Conservation (phyloP, 2,113 vertebrate species). For the Spheniscus mendiculus region DNA sequence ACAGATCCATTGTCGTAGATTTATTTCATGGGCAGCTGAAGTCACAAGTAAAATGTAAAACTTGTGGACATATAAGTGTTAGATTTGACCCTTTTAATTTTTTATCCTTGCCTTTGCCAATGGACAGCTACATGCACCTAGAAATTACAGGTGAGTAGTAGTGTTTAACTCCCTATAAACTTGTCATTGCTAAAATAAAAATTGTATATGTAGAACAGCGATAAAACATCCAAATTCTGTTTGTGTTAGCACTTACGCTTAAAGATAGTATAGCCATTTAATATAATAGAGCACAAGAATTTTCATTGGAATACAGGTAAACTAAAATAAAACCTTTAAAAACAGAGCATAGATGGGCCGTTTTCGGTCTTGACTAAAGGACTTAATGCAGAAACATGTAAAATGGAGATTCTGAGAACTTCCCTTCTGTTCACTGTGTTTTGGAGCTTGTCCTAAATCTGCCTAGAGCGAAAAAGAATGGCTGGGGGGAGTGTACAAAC, state of each 20-base stretch:
- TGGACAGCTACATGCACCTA: slow-evolving; percentile 99
- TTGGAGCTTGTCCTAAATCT: background rate
- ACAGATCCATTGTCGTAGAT: slow-evolving; percentile 96
- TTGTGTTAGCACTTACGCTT: background rate
- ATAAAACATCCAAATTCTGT: background rate
- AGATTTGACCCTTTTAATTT: slow-evolving; percentile 99
- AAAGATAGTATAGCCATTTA: background rate
- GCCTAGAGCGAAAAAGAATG: background rate
- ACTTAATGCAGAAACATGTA: background rate
- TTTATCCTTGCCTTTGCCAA: slow-evolving; percentile 94
- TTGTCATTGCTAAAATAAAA: background rate
- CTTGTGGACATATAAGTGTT: slow-evolving; percentile 96
- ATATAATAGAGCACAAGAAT: background rate
- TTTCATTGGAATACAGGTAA: background rate
- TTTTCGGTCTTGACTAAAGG: background rate
- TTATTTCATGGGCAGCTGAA: slow-evolving; percentile 98
- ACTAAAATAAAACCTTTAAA: background rate
- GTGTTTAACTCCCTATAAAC: background rate
- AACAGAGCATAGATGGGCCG: background rate
- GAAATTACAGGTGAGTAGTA: slow-evolving; percentile 91
- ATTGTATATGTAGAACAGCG: accelerated
- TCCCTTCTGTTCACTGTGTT: background rate
- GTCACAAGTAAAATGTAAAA: slow-evolving; percentile 98
- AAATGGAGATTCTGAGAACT: background rate
- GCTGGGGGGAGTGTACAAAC: background rate